Percentiles rank a stretch among this genome's conserved stretches.
Conservation (phyloP, 2,113 vertebrate genomes). For the Nothoprocta pentlandii region DNA sequence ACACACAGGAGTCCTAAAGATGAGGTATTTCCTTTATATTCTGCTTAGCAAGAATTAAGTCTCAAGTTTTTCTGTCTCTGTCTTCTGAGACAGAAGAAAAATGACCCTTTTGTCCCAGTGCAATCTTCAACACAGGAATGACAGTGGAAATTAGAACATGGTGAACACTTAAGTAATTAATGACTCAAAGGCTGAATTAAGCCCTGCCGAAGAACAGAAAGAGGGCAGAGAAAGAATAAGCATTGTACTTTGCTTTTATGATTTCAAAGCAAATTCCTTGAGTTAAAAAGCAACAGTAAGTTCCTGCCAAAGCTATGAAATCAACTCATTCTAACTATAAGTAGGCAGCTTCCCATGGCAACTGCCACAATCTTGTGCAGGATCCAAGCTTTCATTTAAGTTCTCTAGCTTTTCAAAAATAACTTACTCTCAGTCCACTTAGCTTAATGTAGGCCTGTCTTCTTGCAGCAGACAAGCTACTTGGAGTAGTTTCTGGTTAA, state of each 20-base stretch:
- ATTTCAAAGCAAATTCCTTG: conserved; percentile 12
- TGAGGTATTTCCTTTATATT: neutral
- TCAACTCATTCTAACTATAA: neutral
- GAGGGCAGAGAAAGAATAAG: neutral
- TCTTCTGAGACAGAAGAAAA: neutral
- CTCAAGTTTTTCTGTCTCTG: neutral
- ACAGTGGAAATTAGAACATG: neutral
- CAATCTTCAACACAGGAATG: neutral
- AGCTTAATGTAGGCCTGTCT: neutral
- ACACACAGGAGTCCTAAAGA: neutral
- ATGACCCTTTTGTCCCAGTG: neutral
- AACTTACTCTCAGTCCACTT: neutral
- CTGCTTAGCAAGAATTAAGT: neutral
- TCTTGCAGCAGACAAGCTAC: neutral
- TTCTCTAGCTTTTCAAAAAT: neutral
- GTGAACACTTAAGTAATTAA: neutral
- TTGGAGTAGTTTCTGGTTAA: neutral
- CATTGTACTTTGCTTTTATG: neutral
- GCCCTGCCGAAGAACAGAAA: neutral
- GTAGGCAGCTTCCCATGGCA: neutral
- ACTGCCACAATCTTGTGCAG: neutral
- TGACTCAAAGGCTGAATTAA: neutral
- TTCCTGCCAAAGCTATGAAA: neutral
- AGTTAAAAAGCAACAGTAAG: neutral
- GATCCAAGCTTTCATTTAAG: neutral